These are phyloP conservation scores for Drosophila ezoana DNA, from an alignment of 2,888 invertebrate genomes.

Conservation along the genomic window DNA sequence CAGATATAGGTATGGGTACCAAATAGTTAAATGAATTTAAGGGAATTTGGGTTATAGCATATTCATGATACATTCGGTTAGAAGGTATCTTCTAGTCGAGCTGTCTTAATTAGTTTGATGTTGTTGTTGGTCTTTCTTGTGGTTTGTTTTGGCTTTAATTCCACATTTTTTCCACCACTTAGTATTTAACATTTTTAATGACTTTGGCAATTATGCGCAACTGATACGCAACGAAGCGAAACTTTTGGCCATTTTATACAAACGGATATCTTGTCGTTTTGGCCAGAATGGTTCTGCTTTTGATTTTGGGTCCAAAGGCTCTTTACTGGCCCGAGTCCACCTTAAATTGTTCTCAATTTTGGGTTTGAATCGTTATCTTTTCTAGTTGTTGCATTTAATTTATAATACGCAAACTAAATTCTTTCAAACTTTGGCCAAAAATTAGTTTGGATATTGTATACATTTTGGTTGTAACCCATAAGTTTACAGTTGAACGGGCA, in stretches of 20 bases:
- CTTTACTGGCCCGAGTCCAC: slow-evolving; percentile 18
- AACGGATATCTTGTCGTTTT: slow-evolving; percentile 27
- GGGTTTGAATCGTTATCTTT: slow-evolving; percentile 1
- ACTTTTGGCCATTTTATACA: slow-evolving; percentile 56
- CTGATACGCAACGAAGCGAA: slow-evolving; percentile 74
- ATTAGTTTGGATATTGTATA: neutral
- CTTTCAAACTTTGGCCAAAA: neutral
- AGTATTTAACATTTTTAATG: slow-evolving; percentile 58
- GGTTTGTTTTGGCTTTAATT: slow-evolving; percentile 24
- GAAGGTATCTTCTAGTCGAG: slow-evolving; percentile 2
- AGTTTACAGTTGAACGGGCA: too few relatives aligned
- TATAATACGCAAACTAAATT: neutral
- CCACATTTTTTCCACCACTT: slow-evolving; percentile 37
- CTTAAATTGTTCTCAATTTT: neutral
- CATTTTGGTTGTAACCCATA: too few relatives aligned
- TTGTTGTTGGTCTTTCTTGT: slow-evolving; percentile 2
- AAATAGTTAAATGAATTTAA: too few relatives aligned
- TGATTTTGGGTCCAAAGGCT: slow-evolving; percentile 42
- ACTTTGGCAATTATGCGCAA: slow-evolving; percentile 73
- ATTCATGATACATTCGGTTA: neutral
- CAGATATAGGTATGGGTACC: too few relatives aligned
- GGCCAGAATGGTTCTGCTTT: slow-evolving; percentile 63
- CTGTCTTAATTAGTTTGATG: neutral
- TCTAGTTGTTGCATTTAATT: neutral
- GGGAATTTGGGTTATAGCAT: too few relatives aligned